Percentiles rank a stretch among this genome's conserved stretches.
Evolutionary conservation across 2,888 invertebrate species (phyloP).

Genomic region (Lutraria lutraria): DNA sequence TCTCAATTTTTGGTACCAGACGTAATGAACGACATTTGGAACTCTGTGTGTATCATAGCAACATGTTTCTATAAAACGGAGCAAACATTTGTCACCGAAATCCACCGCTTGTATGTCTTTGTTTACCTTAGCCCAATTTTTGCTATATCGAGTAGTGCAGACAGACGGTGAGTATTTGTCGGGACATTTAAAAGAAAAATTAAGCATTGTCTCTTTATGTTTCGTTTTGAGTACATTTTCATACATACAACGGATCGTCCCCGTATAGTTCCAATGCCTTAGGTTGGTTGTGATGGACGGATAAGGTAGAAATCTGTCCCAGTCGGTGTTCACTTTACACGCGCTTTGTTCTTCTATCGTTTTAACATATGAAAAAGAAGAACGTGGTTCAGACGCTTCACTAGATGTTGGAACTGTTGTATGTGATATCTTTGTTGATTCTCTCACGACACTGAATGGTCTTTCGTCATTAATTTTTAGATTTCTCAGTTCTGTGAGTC

Average conservation of each 20-base stretch:
- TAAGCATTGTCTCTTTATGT: background rate
- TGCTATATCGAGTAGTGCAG: background rate
- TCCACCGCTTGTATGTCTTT: constrained; percentile 33
- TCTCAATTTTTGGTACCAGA: constrained; percentile 55
- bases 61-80: constrained; percentile 53
- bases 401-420: background rate
- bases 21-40: constrained; percentile 71
- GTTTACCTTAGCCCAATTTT: background rate
- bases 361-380: too few species aligned
- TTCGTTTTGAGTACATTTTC: background rate
- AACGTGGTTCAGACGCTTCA: background rate
- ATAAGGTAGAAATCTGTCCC: background rate
- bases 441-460: background rate
- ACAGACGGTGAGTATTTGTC: background rate
- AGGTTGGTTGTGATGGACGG: background rate
- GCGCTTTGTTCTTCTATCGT: background rate
- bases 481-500: background rate
- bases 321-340: background rate
- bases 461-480: background rate
- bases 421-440: background rate
- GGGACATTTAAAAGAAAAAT: background rate
- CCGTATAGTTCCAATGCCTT: background rate
- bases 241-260: background rate
- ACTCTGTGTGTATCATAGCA: constrained; percentile 57
- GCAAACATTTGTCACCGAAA: constrained; percentile 62